A percentile compares a stretch with the other conserved stretches of the same genome.
Conservation (phyloP, 2,888 invertebrate species). For the Corythucha ciliata region DNA sequence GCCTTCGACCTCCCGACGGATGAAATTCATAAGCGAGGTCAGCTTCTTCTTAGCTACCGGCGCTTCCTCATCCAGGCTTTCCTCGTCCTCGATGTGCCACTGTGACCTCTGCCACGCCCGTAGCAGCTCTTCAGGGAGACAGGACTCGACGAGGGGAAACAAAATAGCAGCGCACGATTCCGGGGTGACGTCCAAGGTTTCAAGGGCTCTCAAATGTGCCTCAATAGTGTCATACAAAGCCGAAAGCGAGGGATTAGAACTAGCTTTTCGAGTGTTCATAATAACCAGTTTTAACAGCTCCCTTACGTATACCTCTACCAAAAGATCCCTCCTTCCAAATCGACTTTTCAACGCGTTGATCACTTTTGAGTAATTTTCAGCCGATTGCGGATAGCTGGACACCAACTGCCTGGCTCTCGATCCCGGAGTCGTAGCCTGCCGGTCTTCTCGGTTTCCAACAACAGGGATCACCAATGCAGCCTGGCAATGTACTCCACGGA, state of each 20-base stretch:
- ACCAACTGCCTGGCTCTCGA: too few species aligned
- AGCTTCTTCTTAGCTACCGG: too few species aligned
- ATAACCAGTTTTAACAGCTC: conserved; percentile 37
- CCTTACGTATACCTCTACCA: conserved; percentile 35
- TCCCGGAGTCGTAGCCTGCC: too few species aligned
- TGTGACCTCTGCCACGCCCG: conserved; percentile 36
- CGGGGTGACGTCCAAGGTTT: conserved; percentile 34
- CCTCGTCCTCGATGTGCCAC: too few species aligned
- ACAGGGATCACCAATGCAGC: too few species aligned
- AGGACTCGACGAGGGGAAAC: conserved; percentile 38
- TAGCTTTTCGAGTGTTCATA: conserved; percentile 31
- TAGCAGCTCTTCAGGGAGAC: conserved; percentile 35
- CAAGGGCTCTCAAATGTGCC: conserved; percentile 36
- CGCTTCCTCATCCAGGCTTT: too few species aligned
- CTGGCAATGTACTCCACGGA: too few species aligned
- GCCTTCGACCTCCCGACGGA: too few species aligned
- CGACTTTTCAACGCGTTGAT: conserved; percentile 31
- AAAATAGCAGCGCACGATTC: conserved; percentile 37
- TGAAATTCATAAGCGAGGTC: too few species aligned
- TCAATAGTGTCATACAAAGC: conserved; percentile 36
- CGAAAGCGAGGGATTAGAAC: conserved; percentile 7
- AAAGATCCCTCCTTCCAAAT: conserved; percentile 33
- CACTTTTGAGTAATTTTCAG: conserved; percentile 35
- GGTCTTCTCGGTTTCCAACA: too few species aligned
- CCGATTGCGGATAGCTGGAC: conserved; percentile 34